Evolutionary conservation across 1,140 invertebrate genomes (phyloP).

Genomic region (Eumaeus atala): DNA sequence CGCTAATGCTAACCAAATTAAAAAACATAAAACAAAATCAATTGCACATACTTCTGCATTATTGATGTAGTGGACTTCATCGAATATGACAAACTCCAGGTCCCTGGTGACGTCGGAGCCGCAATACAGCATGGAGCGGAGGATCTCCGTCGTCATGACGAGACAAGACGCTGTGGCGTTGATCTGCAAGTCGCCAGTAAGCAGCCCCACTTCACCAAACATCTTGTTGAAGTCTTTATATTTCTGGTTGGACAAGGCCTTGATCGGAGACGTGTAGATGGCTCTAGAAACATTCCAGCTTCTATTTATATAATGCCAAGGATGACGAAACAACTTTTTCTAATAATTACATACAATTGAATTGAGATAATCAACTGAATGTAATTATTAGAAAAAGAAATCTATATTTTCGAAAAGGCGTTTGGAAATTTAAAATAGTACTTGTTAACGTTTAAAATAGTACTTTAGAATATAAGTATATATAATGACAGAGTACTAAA

Average conservation of each 20-base stretch:
- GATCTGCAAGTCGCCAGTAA: conserved; percentile 98
- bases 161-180: conserved; percentile 94
- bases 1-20: too few species aligned
- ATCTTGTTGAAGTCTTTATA: conserved; percentile 96
- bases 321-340: too few species aligned
- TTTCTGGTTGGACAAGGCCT: conserved; percentile 99
- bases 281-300: conserved; percentile 77
- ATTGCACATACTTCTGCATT: conserved; percentile 94
- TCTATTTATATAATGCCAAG: too few species aligned
- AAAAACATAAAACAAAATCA: conserved; percentile 11
- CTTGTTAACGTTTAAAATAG: too few species aligned
- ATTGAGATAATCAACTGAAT: too few species aligned
- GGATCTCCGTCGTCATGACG: conserved; percentile 99
- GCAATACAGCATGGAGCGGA: conserved; percentile 97
- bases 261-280: conserved; percentile 99
- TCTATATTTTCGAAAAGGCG: too few species aligned
- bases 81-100: conserved; percentile 99
- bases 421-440: too few species aligned
- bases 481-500: too few species aligned
- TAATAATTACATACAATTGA: too few species aligned
- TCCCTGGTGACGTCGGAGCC: conserved; percentile 96
- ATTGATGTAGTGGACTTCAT: conserved; percentile 99
- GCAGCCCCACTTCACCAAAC: conserved; percentile 94
- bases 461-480: too few species aligned
- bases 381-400: too few species aligned